Evolutionary conservation across 2,113 vertebrate genomes (phyloP), one percentile per base, ranked within the genome.

Genomic region (Hyla sarda): DNA sequence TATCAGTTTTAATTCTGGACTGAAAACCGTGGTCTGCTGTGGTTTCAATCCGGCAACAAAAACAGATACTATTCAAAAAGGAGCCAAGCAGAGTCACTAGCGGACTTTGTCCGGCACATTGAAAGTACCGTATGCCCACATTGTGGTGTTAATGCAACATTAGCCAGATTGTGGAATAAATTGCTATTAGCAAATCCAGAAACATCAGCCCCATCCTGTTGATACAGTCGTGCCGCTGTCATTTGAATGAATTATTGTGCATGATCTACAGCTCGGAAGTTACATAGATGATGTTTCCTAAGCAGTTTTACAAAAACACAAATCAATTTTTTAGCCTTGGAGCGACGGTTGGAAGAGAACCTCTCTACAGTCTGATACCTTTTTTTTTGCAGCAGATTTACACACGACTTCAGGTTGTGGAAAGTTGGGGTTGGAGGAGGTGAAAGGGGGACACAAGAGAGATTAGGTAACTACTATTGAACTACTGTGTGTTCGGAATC

Each of bases 401-500:
- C 21, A 58, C 76, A 58, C 21, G 25, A 16, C 45, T 21, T 47
- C 12, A 54, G 10, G 25, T 52, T 52, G 74, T 52, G 28, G 34
- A 25, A 77, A 50, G 73, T 30, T 30, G n/a, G 73, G 47, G 74
- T 54, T 81, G 56, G 37, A 62, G 56, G 56, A 80, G 77, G 34
- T 60, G 77, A 81, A 45, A 81, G 78, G 32, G 56, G 78, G 78
- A 81, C 78, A 81, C 78, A 16, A 81, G 78, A 81, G 56, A 62
- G 56, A 81, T 81, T 81, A 65, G 78, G 78, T 81, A 81, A 81
- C 78, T 81, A 65, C 78, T 62, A 81, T 65, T 81, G 58, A 81
- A 81, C 78, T 81, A 81, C 78, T 81, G 78, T 81, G 75, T 32
- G 78, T 47, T 80, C 56, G 62, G 78, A 65, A 81, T 62, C 78